Base-by-base conservation (phyloP, 2,888 invertebrate species). In the Tetragonisca angustula region DNA sequence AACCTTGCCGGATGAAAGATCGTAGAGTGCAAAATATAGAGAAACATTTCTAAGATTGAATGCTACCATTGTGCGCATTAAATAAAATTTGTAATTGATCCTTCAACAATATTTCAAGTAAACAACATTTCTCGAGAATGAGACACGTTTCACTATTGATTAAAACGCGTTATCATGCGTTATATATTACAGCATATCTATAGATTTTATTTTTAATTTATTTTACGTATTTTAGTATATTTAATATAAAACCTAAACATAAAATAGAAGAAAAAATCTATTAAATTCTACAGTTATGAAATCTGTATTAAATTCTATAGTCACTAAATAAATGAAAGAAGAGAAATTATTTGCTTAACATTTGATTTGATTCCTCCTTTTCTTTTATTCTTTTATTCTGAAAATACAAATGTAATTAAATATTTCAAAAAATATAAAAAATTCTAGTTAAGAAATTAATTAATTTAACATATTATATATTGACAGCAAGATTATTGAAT, bases 1-100 rank as follows among this genome's bases (percentile, higher is more conserved):
- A 81, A 79, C 17, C 73, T 43, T 15, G 70, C 54, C 62, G 43
- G 36, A 74, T 27, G 15, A 27, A 49, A 24, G 81, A 24, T 43
- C 24, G 36, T 2, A 15, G 36, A 17, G 27, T 27, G 49, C 11
- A 36, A 27, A 27, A 81, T 71, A 61, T 24, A 24, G n/a, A 32
- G 27, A 49, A 68, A 43, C 19, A 49, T 59, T 81, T 24, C 32
- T 32, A 21, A 56, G 15, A 68, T 61, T 19, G 4, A 54, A 19
- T 15, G 43, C 5, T 27, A 27, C 13, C 56, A 17, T 17, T 17
- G 17, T n/a, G 17, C 6, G 43, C 43, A 27, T 71, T 59, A 24
- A 27, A 9, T n/a, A 19, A 56, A 77, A 69, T 59, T 65, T 49
- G 0, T 43, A 27, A 54, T 67, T n/a, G 36, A 68, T 68, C 68